Conservation (phyloP, 1,140 invertebrate genomes). For the Megathymus violae region DNA sequence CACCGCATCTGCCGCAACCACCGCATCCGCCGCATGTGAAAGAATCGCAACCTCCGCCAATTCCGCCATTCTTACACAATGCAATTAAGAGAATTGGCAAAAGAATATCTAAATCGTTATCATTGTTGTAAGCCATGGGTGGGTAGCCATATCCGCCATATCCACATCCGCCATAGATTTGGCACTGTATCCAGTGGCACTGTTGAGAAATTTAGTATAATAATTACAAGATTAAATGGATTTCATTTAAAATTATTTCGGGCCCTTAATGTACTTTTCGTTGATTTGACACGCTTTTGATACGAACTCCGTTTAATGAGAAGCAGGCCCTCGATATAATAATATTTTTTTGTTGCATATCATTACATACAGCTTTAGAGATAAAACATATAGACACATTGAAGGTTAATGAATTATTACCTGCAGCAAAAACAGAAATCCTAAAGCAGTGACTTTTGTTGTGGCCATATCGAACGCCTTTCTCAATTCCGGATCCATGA, state of each 20-base stretch:
- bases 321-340: no score
- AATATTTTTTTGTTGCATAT: no score
- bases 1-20: slow-evolving; percentile 21
- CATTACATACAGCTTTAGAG: no score
- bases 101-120: slow-evolving; percentile 49
- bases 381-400: no score
- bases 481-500: slow-evolving; percentile 16
- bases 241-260: no score
- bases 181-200: slow-evolving; percentile 41
- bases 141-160: slow-evolving; percentile 32
- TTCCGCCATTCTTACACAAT: slow-evolving; percentile 37
- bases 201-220: slow-evolving; percentile 20
- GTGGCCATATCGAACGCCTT: slow-evolving; percentile 50
- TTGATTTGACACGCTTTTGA: no score
- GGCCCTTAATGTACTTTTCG: no score
- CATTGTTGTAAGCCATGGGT: slow-evolving; percentile 23
- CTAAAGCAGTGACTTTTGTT: slow-evolving; percentile 48
- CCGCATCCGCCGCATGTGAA: slow-evolving; percentile 24
- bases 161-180: slow-evolving; percentile 31
- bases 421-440: slow-evolving; percentile 50
- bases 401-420: slow-evolving; percentile 36
- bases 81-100: slow-evolving; percentile 53
- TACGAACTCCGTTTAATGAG: no score
- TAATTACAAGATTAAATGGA: not conserved
- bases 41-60: not conserved